A percentile compares a stretch with the other conserved stretches of the same genome.
phyloP scores from a whole-genome alignment of 2,888 invertebrate genomes.

The Polyploca ridens region DNA sequence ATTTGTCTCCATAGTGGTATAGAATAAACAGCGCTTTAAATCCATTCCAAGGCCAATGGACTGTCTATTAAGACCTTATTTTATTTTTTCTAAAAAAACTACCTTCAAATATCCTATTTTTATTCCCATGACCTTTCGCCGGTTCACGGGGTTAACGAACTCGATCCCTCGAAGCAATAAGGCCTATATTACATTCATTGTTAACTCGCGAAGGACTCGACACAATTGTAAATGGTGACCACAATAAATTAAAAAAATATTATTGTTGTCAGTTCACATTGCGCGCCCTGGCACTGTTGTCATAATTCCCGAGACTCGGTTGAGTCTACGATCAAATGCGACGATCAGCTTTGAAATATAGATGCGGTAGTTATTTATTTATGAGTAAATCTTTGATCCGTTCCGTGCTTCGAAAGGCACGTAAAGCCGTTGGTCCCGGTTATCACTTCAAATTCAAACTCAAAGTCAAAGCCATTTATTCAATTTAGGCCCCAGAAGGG shows the following conservation, averaged over 20 bases:
- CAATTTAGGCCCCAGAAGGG: no score
- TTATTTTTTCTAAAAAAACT: neutral
- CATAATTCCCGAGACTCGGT: conserved; percentile 40
- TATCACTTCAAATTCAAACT: no score
- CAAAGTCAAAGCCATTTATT: no score
- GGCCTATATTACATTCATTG: neutral
- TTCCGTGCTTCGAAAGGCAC: no score
- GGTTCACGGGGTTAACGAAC: neutral
- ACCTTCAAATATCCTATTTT: neutral
- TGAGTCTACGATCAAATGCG: conserved; percentile 18
- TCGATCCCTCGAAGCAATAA: neutral
- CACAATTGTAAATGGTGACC: conserved; percentile 31
- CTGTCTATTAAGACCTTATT: no score
- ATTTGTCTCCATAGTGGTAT: no score
- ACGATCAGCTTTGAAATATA: conserved; percentile 21
- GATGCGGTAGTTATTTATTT: conserved; percentile 13
- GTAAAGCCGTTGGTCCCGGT: no score
- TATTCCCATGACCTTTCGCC: neutral
- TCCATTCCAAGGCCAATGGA: no score
- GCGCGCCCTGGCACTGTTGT: conserved; percentile 34
- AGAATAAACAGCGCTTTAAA: no score
- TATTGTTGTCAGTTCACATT: conserved; percentile 58
- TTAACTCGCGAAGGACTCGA: neutral
- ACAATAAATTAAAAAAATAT: conserved; percentile 58
- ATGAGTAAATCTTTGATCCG: no score